Percentiles rank a stretch among this genome's conserved stretches.
Conservation (phyloP, 2,113 vertebrate species). For the Phalacrocorax carbo region DNA sequence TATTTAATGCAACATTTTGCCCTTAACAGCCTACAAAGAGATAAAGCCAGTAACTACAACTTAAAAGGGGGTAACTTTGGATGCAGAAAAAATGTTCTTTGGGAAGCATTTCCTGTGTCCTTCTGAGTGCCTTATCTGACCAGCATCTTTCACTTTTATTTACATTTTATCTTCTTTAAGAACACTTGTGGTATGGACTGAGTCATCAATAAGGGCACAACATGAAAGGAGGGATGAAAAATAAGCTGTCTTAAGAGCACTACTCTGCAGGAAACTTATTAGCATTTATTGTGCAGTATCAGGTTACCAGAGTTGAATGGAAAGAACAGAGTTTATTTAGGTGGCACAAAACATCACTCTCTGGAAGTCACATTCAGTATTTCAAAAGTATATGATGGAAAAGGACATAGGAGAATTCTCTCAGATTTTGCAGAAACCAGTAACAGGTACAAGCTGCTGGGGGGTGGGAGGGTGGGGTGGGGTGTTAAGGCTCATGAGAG, state of each 20-base stretch:
- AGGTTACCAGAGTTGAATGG: conserved; percentile 63
- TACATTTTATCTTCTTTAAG: conserved; percentile 72
- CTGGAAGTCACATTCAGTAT: conserved; percentile 38
- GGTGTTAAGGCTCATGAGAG: background rate
- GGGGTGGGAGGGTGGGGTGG: too few relatives aligned
- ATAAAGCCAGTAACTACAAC: background rate
- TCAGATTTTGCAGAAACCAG: background rate
- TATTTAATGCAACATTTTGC: conserved; percentile 32
- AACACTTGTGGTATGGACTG: conserved; percentile 63
- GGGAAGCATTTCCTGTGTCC: conserved; percentile 61
- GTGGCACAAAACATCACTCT: conserved; percentile 28
- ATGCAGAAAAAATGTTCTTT: conserved; percentile 4
- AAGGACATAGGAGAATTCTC: background rate
- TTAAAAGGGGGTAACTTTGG: conserved; percentile 21
- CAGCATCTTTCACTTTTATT: conserved; percentile 65
- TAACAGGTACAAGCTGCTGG: background rate
- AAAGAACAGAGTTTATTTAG: conserved; percentile 67
- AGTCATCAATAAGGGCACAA: conserved; percentile 69
- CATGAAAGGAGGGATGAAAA: conserved; percentile 76
- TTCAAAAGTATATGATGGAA: background rate
- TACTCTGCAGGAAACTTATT: conserved; percentile 75
- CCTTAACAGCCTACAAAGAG: background rate
- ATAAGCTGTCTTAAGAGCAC: conserved; percentile 73
- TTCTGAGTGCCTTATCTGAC: conserved; percentile 52
- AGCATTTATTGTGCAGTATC: conserved; percentile 75